Percentiles rank a stretch among this genome's conserved stretches.
Evolutionary conservation across 2,888 invertebrate genomes (phyloP).

Genomic region (Drosophila ezoana): DNA sequence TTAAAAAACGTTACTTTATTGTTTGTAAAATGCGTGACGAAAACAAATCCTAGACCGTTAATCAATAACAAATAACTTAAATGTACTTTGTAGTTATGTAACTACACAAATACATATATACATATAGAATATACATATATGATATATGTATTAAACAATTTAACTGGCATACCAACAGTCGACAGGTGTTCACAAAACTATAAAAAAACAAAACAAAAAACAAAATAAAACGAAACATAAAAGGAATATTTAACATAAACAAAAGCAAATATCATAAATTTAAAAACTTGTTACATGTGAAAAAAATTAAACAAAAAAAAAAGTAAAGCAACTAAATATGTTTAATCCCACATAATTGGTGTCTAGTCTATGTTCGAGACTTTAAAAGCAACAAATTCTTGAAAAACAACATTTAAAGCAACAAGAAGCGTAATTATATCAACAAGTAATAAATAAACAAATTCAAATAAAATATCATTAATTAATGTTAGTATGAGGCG

Average conservation of each 20-base stretch:
- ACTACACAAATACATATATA: conserved; percentile 10
- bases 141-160: conserved; percentile 57
- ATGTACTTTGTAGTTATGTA: conserved; percentile 48
- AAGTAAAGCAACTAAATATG: conserved; percentile 40
- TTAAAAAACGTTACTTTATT: conserved; percentile 67
- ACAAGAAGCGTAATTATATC: conserved; percentile 37
- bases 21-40: conserved; percentile 68
- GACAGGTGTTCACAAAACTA: conserved; percentile 68
- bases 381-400: conserved; percentile 78
- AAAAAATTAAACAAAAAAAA: conserved; percentile 33
- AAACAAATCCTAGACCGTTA: conserved; percentile 66
- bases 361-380: conserved; percentile 83
- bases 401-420: conserved; percentile 20
- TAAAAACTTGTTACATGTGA: conserved; percentile 46
- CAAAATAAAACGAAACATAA: conserved; percentile 4
- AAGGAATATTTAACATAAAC: conserved; percentile 34
- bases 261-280: conserved; percentile 39
- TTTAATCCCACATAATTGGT: conserved; percentile 77
- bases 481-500: conserved; percentile 19
- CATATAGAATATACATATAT: conserved; percentile 5
- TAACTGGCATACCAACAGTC: conserved; percentile 78
- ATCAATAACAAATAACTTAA: conserved; percentile 46
- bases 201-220: conserved; percentile 17
- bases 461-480: conserved; percentile 31
- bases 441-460: conserved; percentile 27